phyloP scores from a whole-genome alignment of 2,888 invertebrate species.

The Coecobrya sp. region DNA sequence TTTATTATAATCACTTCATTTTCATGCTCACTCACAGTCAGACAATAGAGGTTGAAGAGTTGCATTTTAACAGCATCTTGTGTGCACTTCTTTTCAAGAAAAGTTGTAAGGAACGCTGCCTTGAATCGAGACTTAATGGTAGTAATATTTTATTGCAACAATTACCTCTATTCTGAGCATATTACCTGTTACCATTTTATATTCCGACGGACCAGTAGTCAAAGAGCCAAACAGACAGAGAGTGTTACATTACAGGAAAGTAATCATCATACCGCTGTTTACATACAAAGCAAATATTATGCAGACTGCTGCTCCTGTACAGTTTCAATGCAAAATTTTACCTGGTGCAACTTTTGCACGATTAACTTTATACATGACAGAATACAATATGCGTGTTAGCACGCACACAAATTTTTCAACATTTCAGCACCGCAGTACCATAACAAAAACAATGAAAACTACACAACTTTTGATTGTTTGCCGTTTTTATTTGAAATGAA shows the following conservation, averaged over 20 bases:
- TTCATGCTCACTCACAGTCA: constrained; percentile 51
- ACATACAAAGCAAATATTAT: too few species aligned
- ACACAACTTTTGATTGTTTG: constrained; percentile 32
- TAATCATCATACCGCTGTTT: not conserved
- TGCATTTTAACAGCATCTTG: not conserved
- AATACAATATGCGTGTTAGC: not conserved
- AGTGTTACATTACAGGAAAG: constrained; percentile 1
- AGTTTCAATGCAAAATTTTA: not conserved
- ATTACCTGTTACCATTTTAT: not conserved
- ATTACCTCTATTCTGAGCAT: not conserved
- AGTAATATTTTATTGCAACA: not conserved
- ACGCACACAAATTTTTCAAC: constrained; percentile 34
- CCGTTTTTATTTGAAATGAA: constrained; percentile 33
- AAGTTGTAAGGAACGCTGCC: not conserved
- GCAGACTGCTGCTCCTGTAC: not conserved
- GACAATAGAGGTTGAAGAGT: constrained; percentile 18
- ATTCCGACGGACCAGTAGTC: not conserved
- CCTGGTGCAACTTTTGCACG: not conserved
- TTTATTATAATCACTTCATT: constrained; percentile 30
- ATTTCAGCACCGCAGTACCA: constrained; percentile 14
- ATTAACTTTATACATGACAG: constrained; percentile 24
- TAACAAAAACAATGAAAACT: constrained; percentile 37
- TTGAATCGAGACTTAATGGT: constrained; percentile 6
- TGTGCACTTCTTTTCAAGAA: constrained; percentile 38
- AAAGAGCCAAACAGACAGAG: not conserved